Evolutionary conservation across 2,888 invertebrate genomes (phyloP).

Genomic region (Copidosoma aretas): DNA sequence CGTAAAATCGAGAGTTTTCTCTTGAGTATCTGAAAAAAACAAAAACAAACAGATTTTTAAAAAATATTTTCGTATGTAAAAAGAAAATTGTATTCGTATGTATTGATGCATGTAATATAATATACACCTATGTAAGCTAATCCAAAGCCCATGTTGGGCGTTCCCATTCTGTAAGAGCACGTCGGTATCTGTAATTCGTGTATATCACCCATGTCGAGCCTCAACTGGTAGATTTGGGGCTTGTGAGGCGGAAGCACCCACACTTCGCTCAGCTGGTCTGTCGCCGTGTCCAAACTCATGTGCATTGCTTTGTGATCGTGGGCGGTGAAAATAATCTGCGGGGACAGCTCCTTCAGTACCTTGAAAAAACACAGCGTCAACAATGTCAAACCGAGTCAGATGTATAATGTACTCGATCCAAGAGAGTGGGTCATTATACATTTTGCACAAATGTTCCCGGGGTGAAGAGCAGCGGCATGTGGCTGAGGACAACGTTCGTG

Average conservation of each 20-base stretch:
- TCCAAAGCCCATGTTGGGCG: conserved; percentile 83
- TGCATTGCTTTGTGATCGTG: conserved; percentile 74
- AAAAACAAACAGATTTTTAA: conserved; percentile 1
- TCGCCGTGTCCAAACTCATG: conserved; percentile 57
- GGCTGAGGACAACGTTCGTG: conserved; percentile 75
- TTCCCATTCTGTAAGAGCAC: conserved; percentile 97
- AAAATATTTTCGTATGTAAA: too few relatives aligned
- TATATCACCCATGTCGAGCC: conserved; percentile 63
- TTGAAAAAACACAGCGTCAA: conserved; percentile 51
- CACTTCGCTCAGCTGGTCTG: conserved; percentile 57
- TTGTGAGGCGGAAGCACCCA: conserved; percentile 55
- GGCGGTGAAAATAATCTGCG: conserved; percentile 75
- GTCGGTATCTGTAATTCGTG: conserved; percentile 90
- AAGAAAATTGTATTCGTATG: background rate
- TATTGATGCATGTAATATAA: background rate
- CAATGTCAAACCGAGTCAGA: background rate
- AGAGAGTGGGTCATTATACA: conserved; percentile 52
- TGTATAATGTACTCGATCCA: conserved; percentile 15
- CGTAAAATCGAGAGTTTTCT: conserved; percentile 70
- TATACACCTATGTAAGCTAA: conserved; percentile 75
- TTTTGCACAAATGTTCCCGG: conserved; percentile 66
- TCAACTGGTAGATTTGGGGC: conserved; percentile 61
- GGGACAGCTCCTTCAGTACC: conserved; percentile 71
- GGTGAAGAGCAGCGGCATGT: conserved; percentile 72
- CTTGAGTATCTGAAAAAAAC: conserved; percentile 66